A percentile compares a stretch with the other conserved stretches of the same genome.
These are phyloP conservation scores for human DNA, from an alignment of 2,113 vertebrate genomes.

Conservation along the genomic window GRCh38 chr11:131081501-131082000, in stretches of 20 bases:
- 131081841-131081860: neutral
- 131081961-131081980: neutral
- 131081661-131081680: neutral
- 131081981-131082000: neutral
- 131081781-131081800: neutral
- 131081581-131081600: neutral
- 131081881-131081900: neutral
- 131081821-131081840: neutral
- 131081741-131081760: neutral
- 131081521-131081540: neutral
- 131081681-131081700: neutral
- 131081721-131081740: neutral
- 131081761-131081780: neutral
- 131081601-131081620: neutral
- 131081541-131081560: conserved; percentile 12
- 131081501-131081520: neutral
- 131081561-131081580: neutral
- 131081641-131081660: neutral
- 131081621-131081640: neutral
- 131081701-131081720: neutral
- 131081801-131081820: neutral
- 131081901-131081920: neutral
- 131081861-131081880: neutral
- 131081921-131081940: neutral
- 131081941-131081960: neutral